Evolutionary conservation across 2,113 vertebrate species (phyloP).

Genomic region (Origma solitaria): DNA sequence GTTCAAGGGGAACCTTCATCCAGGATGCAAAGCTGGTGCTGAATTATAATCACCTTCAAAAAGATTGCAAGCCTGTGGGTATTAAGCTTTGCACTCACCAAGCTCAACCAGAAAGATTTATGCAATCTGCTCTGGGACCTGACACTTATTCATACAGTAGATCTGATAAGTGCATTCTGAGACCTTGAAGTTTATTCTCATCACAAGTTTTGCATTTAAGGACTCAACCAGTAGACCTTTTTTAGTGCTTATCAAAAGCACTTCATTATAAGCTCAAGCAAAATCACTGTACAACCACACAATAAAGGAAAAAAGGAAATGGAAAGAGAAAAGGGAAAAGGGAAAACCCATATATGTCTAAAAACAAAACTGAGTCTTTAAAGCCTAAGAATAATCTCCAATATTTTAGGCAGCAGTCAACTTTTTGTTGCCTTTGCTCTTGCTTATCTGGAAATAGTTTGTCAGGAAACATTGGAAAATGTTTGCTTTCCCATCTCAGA

Average conservation of each 20-base stretch:
- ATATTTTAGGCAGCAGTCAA: conserved; percentile 32
- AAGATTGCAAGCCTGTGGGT: conserved; percentile 67
- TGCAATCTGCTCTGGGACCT: conserved; percentile 70
- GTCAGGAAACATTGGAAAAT: no score
- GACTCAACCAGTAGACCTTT: conserved; percentile 64
- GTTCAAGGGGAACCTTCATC: conserved; percentile 74
- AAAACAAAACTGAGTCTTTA: conserved; percentile 53
- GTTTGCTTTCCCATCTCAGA: background rate
- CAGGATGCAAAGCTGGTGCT: conserved; percentile 68
- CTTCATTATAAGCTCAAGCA: conserved; percentile 47
- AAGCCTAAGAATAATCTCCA: conserved; percentile 31
- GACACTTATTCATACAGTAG: conserved; percentile 52
- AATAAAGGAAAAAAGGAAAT: background rate
- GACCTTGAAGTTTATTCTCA: conserved; percentile 75
- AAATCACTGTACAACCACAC: conserved; percentile 32
- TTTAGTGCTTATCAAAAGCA: conserved; percentile 66
- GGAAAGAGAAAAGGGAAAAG: background rate
- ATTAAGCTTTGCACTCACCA: conserved; percentile 66
- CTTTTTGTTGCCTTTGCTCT: conserved; percentile 2
- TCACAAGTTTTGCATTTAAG: conserved; percentile 68
- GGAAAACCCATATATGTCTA: background rate
- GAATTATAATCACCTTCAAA: conserved; percentile 71
- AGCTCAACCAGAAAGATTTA: conserved; percentile 69
- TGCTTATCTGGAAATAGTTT: conserved; percentile 46
- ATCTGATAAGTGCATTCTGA: conserved; percentile 68